Evolutionary conservation across 1,140 invertebrate species (phyloP).

Genomic region (Melitaea cinxia): DNA sequence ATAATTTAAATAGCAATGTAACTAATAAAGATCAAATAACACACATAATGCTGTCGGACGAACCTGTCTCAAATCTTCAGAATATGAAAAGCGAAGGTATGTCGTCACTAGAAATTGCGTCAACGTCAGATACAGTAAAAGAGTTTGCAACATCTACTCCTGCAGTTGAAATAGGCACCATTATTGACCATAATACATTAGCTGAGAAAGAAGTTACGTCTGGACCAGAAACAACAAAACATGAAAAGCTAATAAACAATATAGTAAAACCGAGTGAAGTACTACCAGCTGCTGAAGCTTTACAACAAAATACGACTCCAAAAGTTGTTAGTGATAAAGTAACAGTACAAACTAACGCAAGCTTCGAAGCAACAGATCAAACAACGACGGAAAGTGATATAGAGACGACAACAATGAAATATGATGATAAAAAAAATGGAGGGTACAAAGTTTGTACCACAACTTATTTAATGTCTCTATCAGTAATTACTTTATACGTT

Average conservation of each 20-base stretch:
- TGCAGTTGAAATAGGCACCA: not conserved
- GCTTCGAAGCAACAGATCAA: conserved; percentile 21
- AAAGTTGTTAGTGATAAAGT: conserved; percentile 30
- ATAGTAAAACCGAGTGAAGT: conserved; percentile 50
- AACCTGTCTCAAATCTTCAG: conserved; percentile 13
- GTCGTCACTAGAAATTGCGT: conserved; percentile 6
- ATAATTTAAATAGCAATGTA: conserved; percentile 10
- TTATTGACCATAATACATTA: not conserved
- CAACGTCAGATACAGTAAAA: conserved; percentile 9
- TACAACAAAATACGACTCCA: conserved; percentile 58
- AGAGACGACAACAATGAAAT: conserved; percentile 31
- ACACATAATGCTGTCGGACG: conserved; percentile 28
- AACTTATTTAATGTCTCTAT: not conserved
- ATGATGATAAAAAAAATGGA: conserved; percentile 25
- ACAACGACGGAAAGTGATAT: conserved; percentile 19
- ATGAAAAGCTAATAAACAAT: conserved; percentile 29
- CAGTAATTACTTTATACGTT: not conserved
- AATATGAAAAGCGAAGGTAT: conserved; percentile 22
- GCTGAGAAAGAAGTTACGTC: conserved; percentile 17
- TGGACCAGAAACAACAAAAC: conserved; percentile 35
- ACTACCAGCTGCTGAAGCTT: conserved; percentile 62
- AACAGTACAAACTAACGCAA: conserved; percentile 24
- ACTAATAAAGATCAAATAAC: conserved; percentile 24
- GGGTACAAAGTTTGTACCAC: not conserved
- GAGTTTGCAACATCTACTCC: conserved; percentile 10